Evolutionary conservation across 2,797 vertebrate species (phyloP), one percentile per base, ranked within the genome.

Genomic region (Pterois miles): DNA sequence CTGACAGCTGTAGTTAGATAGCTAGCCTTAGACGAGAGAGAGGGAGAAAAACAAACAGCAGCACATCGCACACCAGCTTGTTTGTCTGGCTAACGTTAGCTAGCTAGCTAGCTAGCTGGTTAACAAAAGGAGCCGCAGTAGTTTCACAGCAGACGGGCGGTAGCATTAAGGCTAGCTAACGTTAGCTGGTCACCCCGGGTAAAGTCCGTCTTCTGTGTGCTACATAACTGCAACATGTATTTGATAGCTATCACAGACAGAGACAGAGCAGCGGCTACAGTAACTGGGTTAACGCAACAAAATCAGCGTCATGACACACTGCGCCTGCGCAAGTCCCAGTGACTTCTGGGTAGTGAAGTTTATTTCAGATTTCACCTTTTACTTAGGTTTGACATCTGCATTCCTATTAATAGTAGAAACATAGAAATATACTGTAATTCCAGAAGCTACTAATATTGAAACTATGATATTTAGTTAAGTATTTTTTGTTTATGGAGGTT

Each of bases 141-240:
- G 69, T 46, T 69, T 36, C 16, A 16, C 38, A 33, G 33, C 33
- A 40, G 5, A 31, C 60, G 3, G 11, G 27, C 36, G n/a, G 58
- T 29, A 66, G n/a, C 78, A 8, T 33, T 14, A 43, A 43, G 14
- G 16, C 6, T 43, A 27, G 63, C 57, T 29, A 12, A 14, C 22
- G 22, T 12, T 6, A 71, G 23, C 83, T 14, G 74, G 52, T 81
- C 78, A 78, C 82, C 27, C 66, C 80, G 13, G 74, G 59, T 63
- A 20, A 65, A 81, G 80, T 82, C 68, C 72, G 5, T 20, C 38
- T 46, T n/a, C 73, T 34, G 33, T 29, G n/a, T 1, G 86, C 91
- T 94, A 94, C 94, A 95, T 95, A 75, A 88, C 88, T 89, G 90
- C 86, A 31, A 76, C 78, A 8, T 56, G 65, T 18, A 43, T 56